Evolutionary conservation across 1,140 invertebrate species (phyloP).

Genomic region (Sitophilus oryzae): DNA sequence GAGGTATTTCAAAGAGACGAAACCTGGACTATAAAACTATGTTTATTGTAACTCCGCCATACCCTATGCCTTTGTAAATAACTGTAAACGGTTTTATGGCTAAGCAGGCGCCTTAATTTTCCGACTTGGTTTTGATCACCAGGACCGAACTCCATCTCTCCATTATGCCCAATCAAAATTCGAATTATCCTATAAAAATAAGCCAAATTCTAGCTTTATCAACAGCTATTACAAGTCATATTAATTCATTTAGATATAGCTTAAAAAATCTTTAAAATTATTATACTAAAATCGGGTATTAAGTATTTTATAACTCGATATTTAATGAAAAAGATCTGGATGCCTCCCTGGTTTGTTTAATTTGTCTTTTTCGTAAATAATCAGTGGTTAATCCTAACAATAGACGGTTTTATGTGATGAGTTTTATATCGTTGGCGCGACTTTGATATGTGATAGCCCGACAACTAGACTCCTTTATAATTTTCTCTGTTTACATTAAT

Average conservation of each 20-base stretch:
- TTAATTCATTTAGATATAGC: too few species aligned
- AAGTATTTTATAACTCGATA: too few species aligned
- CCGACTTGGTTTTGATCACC: neutral
- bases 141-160: neutral
- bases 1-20: slow-evolving; percentile 18
- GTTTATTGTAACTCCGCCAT: slow-evolving; percentile 40
- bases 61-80: slow-evolving; percentile 38
- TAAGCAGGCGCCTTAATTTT: slow-evolving; percentile 37
- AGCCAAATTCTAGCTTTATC: too few species aligned
- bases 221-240: too few species aligned
- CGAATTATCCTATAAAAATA: too few species aligned
- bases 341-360: slow-evolving; percentile 4
- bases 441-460: slow-evolving; percentile 24
- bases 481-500: slow-evolving; percentile 16
- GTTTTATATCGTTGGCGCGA: slow-evolving; percentile 22
- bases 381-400: slow-evolving; percentile 35
- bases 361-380: slow-evolving; percentile 30
- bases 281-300: too few species aligned
- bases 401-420: slow-evolving; percentile 27
- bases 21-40: slow-evolving; percentile 26
- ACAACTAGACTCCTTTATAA: slow-evolving; percentile 12
- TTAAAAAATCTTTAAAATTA: too few species aligned
- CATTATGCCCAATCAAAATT: too few species aligned
- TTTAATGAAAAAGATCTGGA: too few species aligned
- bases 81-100: slow-evolving; percentile 38